Conservation (phyloP, 2,888 invertebrate genomes). For the Tuta absoluta region DNA sequence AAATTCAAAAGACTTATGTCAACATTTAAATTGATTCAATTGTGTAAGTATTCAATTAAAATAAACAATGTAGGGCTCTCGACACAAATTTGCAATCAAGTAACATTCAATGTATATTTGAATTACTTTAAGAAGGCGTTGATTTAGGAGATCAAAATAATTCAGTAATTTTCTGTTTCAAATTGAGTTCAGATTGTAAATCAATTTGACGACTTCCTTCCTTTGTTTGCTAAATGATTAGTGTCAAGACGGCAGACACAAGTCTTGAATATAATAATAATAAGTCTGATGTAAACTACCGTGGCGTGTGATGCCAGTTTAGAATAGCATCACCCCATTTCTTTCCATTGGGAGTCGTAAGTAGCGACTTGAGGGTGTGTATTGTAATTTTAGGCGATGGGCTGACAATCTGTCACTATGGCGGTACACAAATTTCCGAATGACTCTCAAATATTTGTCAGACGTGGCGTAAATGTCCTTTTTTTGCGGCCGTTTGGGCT, state of each 20-base stretch:
- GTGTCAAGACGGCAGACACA: too few relatives aligned
- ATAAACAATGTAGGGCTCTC: slow-evolving; percentile 29
- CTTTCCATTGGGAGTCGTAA: too few relatives aligned
- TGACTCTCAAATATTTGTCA: too few relatives aligned
- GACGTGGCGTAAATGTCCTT: too few relatives aligned
- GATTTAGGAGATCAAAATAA: slow-evolving; percentile 16
- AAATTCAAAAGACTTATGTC: not conserved
- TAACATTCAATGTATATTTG: slow-evolving; percentile 30
- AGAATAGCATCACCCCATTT: too few relatives aligned
- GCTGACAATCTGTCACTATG: too few relatives aligned
- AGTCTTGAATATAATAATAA: too few relatives aligned
- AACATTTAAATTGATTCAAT: not conserved
- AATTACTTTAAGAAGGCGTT: slow-evolving; percentile 5
- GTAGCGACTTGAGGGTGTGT: too few relatives aligned
- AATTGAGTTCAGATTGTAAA: not conserved
- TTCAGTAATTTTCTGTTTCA: not conserved
- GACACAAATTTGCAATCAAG: slow-evolving; percentile 35
- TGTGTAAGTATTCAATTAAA: not conserved
- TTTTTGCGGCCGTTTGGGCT: too few relatives aligned
- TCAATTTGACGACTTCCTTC: not conserved
- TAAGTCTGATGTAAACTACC: too few relatives aligned
- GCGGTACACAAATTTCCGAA: too few relatives aligned
- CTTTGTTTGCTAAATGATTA: not conserved
- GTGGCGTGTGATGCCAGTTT: not conserved
- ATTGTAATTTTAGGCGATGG: too few relatives aligned